These are phyloP conservation scores for Ceyx melanurus DNA, from an alignment of 2,113 vertebrate species.

Conservation along the genomic window DNA sequence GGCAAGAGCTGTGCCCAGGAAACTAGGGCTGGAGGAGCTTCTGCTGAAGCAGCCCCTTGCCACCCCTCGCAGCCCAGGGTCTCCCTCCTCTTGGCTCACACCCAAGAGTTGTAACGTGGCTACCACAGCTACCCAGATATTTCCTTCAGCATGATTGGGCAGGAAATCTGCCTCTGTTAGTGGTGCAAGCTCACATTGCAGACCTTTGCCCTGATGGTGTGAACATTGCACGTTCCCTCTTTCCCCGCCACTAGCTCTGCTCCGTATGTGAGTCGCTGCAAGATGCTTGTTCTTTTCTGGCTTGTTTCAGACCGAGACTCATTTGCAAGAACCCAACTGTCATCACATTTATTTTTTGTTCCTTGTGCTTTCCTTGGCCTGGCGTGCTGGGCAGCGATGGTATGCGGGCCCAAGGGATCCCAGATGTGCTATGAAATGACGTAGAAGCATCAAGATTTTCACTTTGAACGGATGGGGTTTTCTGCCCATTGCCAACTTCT, in stretches of 20 bases:
- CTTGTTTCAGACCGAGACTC: constrained; percentile 15
- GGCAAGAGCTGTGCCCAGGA: background rate
- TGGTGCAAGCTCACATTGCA: background rate
- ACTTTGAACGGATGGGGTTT: background rate
- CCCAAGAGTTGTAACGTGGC: accelerated
- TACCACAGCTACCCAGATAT: background rate
- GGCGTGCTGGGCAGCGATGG: background rate
- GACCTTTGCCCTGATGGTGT: constrained; percentile 14
- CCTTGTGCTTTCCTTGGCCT: constrained; percentile 5
- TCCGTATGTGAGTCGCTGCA: accelerated
- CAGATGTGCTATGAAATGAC: background rate
- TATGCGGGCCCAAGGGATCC: background rate
- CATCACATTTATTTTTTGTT: constrained; percentile 57
- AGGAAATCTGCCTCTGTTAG: constrained; percentile 16
- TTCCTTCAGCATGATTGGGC: background rate
- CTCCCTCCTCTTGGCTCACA: background rate
- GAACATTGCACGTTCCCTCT: background rate
- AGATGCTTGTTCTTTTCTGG: constrained; percentile 1
- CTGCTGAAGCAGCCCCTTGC: background rate
- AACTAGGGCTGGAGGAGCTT: background rate
- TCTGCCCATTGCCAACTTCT: background rate
- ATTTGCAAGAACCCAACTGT: constrained; percentile 27
- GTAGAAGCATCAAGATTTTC: background rate
- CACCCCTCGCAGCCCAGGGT: background rate
- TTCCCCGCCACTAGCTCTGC: accelerated